These are phyloP conservation scores for Enteromius anoplus DNA, from an alignment of 2,797 vertebrate species.

Conservation along the genomic window DNA sequence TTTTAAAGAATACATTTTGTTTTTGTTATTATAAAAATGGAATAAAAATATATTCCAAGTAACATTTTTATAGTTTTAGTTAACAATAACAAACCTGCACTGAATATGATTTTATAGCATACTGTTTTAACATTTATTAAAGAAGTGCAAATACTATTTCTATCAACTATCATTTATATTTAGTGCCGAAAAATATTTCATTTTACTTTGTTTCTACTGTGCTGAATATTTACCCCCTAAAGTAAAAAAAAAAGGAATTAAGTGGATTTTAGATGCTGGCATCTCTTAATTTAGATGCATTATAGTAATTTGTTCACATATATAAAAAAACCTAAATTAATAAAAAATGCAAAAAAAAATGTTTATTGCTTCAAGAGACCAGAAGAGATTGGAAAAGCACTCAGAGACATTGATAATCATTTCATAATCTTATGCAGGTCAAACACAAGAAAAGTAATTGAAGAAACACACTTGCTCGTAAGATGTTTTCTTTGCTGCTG, in stretches of 20 bases:
- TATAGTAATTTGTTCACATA: neutral
- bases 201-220: too few relatives aligned
- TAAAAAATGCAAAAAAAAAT: too few relatives aligned
- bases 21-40: too few relatives aligned
- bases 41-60: too few relatives aligned
- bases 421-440: neutral
- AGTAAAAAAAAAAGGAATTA: neutral
- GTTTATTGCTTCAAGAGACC: neutral
- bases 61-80: neutral
- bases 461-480: conserved; percentile 93
- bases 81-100: neutral
- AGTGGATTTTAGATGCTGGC: neutral
- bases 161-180: neutral
- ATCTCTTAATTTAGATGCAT: neutral
- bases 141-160: neutral
- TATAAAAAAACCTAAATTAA: conserved; percentile 7
- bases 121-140: neutral
- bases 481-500: conserved; percentile 99
- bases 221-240: too few relatives aligned
- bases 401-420: neutral
- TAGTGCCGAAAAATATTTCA: neutral
- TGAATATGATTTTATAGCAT: neutral
- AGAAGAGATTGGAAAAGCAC: neutral
- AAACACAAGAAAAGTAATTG: neutral
- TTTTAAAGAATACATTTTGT: too few relatives aligned